Conservation (phyloP, 2,888 invertebrate species). For the Leistus spinibarbis region DNA sequence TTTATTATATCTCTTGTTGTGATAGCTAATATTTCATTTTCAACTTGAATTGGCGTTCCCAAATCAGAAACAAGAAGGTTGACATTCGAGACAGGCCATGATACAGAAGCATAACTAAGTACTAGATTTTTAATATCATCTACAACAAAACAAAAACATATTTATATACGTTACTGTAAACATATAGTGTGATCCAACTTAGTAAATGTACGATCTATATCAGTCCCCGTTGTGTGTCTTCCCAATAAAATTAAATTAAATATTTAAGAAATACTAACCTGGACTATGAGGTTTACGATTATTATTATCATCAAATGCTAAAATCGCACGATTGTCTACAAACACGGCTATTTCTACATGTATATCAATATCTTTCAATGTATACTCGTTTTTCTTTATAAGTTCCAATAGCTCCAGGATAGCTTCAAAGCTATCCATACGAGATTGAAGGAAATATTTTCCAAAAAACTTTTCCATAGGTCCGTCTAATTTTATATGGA, state of each 20-base stretch:
- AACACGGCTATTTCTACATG: slow-evolving; percentile 16
- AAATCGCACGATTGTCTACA: background rate
- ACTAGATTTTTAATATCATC: background rate
- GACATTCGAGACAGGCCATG: slow-evolving; percentile 2
- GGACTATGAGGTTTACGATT: background rate
- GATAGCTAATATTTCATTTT: slow-evolving; percentile 3
- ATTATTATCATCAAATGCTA: background rate
- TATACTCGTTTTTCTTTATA: slow-evolving; percentile 3
- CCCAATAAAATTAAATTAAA: no score
- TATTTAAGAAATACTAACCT: background rate
- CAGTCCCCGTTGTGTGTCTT: no score
- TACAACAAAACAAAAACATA: background rate
- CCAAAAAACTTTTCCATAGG: background rate
- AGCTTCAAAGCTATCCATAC: background rate
- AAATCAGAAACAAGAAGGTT: slow-evolving; percentile 1
- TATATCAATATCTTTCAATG: background rate
- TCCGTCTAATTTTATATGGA: slow-evolving; percentile 1
- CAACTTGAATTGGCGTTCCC: slow-evolving; percentile 8
- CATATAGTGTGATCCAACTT: no score
- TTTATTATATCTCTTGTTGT: background rate
- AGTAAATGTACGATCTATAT: no score
- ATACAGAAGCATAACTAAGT: background rate
- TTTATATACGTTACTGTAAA: no score
- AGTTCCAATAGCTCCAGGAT: slow-evolving; percentile 12
- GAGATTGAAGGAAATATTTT: background rate